phyloP scores from a whole-genome alignment of 1,140 invertebrate species.

The Aphelenchoides avenae region DNA sequence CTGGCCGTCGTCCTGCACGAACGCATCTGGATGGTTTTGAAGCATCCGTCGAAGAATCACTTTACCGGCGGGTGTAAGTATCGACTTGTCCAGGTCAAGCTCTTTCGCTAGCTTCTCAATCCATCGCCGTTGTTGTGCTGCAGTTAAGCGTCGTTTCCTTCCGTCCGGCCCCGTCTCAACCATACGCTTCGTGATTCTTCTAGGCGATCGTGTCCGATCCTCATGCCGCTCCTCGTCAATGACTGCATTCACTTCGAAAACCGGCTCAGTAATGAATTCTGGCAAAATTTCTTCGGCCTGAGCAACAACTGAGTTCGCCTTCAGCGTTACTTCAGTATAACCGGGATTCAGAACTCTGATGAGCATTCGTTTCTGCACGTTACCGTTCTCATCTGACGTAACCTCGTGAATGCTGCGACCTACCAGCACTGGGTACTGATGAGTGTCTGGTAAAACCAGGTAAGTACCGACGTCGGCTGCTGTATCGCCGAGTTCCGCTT shows the following conservation, averaged over 20 bases:
- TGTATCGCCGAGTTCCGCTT: too few species aligned
- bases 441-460: too few species aligned
- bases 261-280: slow-evolving; percentile 4
- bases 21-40: not conserved
- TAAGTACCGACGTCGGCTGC: too few species aligned
- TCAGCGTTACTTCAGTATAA: not conserved
- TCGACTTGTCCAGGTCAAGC: not conserved
- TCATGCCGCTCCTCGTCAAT: too few species aligned
- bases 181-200: too few species aligned
- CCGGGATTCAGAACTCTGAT: slow-evolving; percentile 15
- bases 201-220: too few species aligned
- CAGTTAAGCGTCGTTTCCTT: not conserved
- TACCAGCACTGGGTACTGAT: slow-evolving; percentile 1
- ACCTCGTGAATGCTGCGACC: not conserved
- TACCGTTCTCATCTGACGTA: not conserved
- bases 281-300: too few species aligned
- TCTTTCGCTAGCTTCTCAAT: not conserved
- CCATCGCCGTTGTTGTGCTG: not conserved
- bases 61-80: not conserved
- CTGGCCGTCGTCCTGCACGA: slow-evolving; percentile 5
- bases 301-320: slow-evolving; percentile 7
- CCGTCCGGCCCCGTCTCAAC: slow-evolving; percentile 9
- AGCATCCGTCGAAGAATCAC: not conserved
- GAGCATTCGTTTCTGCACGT: slow-evolving; percentile 2
- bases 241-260: too few species aligned